Conservation (phyloP, 2,797 vertebrate species). For the Fundulus diaphanus region DNA sequence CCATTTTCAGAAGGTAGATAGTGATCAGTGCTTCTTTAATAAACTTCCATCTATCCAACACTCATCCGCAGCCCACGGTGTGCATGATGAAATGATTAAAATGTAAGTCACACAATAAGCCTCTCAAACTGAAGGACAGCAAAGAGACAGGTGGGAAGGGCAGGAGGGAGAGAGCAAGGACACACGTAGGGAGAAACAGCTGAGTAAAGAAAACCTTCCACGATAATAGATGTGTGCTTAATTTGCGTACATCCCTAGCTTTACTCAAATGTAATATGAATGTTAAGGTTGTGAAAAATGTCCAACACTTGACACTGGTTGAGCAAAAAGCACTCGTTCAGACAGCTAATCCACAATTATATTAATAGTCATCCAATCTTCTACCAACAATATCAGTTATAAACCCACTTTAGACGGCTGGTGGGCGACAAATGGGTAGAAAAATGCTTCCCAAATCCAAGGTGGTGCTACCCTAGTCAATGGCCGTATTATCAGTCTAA, state of each 20-base stretch:
- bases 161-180: conserved; percentile 39
- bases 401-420: conserved; percentile 62
- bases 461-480: conserved; percentile 70
- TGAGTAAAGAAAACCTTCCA: conserved; percentile 21
- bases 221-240: conserved; percentile 4
- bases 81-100: conserved; percentile 76
- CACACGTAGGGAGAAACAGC: conserved; percentile 27
- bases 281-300: background rate
- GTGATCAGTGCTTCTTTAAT: conserved; percentile 79
- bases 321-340: background rate
- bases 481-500: conserved; percentile 76
- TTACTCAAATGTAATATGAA: background rate
- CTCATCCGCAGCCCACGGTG: conserved; percentile 58
- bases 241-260: background rate
- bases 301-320: background rate
- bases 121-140: conserved; percentile 46
- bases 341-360: conserved; percentile 18
- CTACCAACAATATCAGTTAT: conserved; percentile 24
- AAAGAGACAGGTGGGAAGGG: conserved; percentile 46
- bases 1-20: conserved; percentile 75
- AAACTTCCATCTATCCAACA: conserved; percentile 76
- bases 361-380: conserved; percentile 31
- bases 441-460: conserved; percentile 64
- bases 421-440: conserved; percentile 69
- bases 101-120: conserved; percentile 70